phyloP scores from a whole-genome alignment of 2,797 vertebrate genomes.

The Crotalus adamanteus region DNA sequence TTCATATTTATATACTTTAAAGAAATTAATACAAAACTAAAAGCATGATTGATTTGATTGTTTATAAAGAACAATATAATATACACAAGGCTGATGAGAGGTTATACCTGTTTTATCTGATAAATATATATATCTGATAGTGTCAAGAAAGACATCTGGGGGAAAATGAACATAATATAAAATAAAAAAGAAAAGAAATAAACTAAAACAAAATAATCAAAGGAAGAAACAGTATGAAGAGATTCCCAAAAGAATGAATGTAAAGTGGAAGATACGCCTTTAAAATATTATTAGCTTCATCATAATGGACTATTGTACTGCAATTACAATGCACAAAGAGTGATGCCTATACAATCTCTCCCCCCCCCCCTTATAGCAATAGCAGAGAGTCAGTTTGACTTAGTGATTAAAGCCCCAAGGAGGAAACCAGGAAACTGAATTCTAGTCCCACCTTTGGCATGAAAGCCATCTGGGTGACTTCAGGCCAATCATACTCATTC shows the following conservation, averaged over 20 bases:
- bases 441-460: not conserved
- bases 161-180: not conserved
- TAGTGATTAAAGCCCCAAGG: not conserved
- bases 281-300: not conserved
- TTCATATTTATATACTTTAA: not conserved
- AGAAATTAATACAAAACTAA: not conserved
- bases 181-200: not conserved
- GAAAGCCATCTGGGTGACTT: not conserved
- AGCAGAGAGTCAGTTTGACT: not conserved
- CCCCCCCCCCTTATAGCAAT: not conserved
- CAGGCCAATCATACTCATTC: not conserved
- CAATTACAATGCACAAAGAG: not conserved
- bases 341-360: not conserved
- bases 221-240: not conserved
- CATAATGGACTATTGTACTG: not conserved
- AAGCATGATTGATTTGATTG: not conserved
- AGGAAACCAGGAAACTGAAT: not conserved
- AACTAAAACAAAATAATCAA: not conserved
- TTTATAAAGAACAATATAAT: not conserved
- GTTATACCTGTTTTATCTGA: not conserved
- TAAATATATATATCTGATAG: not conserved
- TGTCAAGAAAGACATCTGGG: not conserved
- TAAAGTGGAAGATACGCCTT: not conserved
- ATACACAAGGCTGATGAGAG: not conserved
- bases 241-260: not conserved